Evolutionary conservation across 2,797 vertebrate genomes (phyloP).

Genomic region (Kryptopterus vitreolus): DNA sequence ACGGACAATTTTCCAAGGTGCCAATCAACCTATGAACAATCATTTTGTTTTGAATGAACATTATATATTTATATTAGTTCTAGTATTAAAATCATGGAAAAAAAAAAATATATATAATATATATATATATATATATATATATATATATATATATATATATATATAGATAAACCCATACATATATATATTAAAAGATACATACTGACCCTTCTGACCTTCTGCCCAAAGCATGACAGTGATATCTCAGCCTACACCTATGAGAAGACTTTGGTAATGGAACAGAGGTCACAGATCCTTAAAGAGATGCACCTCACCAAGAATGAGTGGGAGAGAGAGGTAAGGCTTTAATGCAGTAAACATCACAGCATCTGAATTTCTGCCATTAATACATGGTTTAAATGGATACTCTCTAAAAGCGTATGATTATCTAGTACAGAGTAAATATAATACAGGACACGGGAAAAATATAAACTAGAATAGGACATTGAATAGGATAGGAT

Average conservation of each 20-base stretch:
- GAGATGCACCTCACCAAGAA: conserved; percentile 99
- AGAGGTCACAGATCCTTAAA: conserved; percentile 95
- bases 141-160: no score
- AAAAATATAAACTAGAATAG: background rate
- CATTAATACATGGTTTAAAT: no score
- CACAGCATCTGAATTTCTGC: background rate
- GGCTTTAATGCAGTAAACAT: background rate
- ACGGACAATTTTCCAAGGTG: no score
- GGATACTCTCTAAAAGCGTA: background rate
- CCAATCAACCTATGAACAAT: no score
- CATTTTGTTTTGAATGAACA: no score
- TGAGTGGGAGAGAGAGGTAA: conserved; percentile 92
- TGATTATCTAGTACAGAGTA: background rate
- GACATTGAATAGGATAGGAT: background rate
- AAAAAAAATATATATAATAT: no score
- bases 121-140: no score
- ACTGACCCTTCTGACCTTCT: conserved; percentile 6
- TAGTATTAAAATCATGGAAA: no score
- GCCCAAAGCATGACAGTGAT: conserved; percentile 85
- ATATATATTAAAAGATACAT: no score
- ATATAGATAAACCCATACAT: no score
- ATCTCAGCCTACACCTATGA: conserved; percentile 97
- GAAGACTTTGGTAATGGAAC: conserved; percentile 96
- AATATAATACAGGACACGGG: background rate
- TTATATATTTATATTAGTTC: no score